phyloP scores from a whole-genome alignment of 2,888 invertebrate genomes.

The Amiota communis region DNA sequence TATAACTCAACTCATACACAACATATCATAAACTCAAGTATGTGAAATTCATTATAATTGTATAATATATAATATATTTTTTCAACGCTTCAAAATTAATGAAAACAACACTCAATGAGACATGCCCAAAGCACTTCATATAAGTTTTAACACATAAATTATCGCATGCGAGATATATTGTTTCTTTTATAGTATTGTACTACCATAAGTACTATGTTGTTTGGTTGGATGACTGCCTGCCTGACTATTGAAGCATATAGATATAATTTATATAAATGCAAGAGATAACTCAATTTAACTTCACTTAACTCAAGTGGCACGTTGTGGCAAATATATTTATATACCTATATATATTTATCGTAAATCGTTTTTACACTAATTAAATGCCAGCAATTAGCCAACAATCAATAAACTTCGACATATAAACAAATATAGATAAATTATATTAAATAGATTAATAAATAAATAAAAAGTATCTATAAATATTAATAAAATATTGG shows the following conservation, averaged over 20 bases:
- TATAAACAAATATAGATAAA: not conserved
- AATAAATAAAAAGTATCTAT: not conserved
- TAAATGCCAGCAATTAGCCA: constrained; percentile 29
- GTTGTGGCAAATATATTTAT: too few relatives aligned
- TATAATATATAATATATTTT: not conserved
- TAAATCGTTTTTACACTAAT: constrained; percentile 30
- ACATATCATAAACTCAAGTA: too few relatives aligned
- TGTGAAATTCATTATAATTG: not conserved
- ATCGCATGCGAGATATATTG: constrained; percentile 17
- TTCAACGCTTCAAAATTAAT: not conserved
- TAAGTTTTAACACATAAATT: not conserved
- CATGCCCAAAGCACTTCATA: not conserved
- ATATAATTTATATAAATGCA: constrained; percentile 13
- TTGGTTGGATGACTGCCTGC: not conserved
- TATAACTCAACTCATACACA: too few relatives aligned
- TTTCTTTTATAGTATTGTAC: not conserved
- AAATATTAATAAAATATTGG: not conserved
- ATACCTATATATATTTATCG: not conserved
- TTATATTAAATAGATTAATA: not conserved
- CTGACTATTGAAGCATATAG: not conserved
- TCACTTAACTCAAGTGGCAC: constrained; percentile 9
- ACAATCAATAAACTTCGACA: constrained; percentile 21
- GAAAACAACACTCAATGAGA: not conserved
- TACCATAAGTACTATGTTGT: too few relatives aligned
- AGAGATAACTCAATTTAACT: not conserved